Evolutionary conservation across 1,140 invertebrate genomes (phyloP).

Genomic region (Fopius arisanus): DNA sequence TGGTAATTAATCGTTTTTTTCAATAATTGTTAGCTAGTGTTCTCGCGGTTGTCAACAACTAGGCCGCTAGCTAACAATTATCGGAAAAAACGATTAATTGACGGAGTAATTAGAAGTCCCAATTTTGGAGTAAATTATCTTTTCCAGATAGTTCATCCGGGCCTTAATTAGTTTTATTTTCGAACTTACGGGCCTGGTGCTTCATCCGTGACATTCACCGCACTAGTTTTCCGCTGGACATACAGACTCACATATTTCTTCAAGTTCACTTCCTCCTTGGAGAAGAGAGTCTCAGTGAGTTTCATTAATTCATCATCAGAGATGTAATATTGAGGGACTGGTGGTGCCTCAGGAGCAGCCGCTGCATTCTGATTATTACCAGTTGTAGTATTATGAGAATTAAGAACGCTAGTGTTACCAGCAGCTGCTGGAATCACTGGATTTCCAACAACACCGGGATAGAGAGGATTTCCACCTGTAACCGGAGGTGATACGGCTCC

Average conservation of each 20-base stretch:
- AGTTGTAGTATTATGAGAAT: neutral
- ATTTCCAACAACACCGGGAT: neutral
- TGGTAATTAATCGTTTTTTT: too few species aligned
- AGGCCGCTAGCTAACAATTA: too few species aligned
- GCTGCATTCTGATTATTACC: neutral
- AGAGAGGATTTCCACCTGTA: neutral
- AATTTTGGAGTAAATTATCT: too few species aligned
- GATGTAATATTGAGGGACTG: constrained; percentile 33
- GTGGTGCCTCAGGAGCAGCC: neutral
- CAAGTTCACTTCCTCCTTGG: constrained; percentile 50
- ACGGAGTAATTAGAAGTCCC: too few species aligned
- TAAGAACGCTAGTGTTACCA: neutral
- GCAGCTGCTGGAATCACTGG: neutral
- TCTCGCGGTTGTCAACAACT: too few species aligned
- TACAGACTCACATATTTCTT: constrained; percentile 52
- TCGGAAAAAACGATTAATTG: too few species aligned
- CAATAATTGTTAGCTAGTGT: too few species aligned
- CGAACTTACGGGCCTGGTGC: constrained; percentile 40
- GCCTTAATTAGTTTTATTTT: neutral
- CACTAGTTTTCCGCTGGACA: constrained; percentile 48
- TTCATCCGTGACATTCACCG: constrained; percentile 48
- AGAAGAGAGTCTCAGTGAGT: constrained; percentile 56
- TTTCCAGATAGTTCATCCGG: neutral
- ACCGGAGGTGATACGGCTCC: neutral
- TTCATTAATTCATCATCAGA: constrained; percentile 49